These are phyloP conservation scores for Tenthredo scrophulariae DNA, from an alignment of 2,888 invertebrate species.

Conservation along the genomic window DNA sequence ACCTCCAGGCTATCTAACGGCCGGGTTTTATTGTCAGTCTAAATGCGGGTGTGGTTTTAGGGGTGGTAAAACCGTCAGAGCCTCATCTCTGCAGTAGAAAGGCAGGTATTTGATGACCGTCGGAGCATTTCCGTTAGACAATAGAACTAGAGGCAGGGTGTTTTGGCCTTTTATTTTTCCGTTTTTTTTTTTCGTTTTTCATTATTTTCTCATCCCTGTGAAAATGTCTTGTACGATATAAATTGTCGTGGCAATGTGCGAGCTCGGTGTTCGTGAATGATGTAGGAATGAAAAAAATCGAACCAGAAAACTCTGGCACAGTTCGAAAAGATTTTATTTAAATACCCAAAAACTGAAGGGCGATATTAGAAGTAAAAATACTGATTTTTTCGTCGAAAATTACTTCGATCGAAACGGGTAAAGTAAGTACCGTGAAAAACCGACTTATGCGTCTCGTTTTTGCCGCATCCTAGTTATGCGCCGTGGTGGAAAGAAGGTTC, in stretches of 20 bases:
- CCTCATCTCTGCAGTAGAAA: not conserved
- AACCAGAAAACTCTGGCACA: not conserved
- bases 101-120: slow-evolving; percentile 23
- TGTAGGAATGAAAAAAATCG: not conserved
- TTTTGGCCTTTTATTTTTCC: not conserved
- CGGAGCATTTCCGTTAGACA: not conserved
- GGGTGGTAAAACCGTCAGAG: slow-evolving; percentile 27
- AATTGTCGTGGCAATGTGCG: not conserved
- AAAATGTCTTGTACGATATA: slow-evolving; percentile 8
- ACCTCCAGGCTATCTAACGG: not conserved
- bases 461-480: not conserved
- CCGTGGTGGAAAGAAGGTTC: not conserved
- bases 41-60: slow-evolving; percentile 39
- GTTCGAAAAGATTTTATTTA: slow-evolving; percentile 3
- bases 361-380: no score
- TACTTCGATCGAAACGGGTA: no score
- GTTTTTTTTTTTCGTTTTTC: no score
- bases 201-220: not conserved
- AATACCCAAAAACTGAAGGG: no score
- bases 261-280: slow-evolving; percentile 2
- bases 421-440: not conserved
- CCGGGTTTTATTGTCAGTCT: slow-evolving; percentile 25
- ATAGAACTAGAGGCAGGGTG: not conserved
- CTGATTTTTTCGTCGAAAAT: no score
- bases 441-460: not conserved